Conservation (phyloP, 1,140 invertebrate genomes). For the Hestina assimilis region DNA sequence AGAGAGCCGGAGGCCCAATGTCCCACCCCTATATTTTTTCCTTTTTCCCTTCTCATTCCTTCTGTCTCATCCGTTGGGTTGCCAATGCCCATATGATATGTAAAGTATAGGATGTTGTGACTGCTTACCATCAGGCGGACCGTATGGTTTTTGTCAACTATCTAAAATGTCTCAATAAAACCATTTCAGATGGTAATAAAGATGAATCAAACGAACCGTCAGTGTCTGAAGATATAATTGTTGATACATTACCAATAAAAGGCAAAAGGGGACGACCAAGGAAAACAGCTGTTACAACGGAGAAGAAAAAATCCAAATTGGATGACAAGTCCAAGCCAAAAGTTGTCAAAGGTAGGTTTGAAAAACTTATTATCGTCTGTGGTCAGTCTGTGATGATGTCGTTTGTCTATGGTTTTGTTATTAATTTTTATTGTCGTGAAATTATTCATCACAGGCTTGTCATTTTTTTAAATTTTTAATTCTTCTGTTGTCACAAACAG, state of each 20-base stretch:
- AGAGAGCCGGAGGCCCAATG: no score
- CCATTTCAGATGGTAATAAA: constrained; percentile 10
- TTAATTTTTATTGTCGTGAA: neutral
- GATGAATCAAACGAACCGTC: constrained; percentile 22
- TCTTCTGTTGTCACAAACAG: neutral
- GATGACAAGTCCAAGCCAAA: constrained; percentile 47
- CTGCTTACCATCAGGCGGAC: no score
- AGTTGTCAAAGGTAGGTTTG: constrained; percentile 52
- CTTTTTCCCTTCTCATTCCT: no score
- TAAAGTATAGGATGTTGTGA: neutral
- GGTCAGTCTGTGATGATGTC: neutral
- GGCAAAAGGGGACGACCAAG: constrained; percentile 44
- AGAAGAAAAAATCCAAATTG: constrained; percentile 41
- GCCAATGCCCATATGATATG: neutral
- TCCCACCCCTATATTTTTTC: no score
- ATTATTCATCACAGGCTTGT: neutral
- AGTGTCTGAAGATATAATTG: constrained; percentile 40
- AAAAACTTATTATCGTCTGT: neutral
- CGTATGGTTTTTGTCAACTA: no score
- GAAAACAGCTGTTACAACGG: constrained; percentile 36
- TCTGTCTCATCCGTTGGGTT: no score
- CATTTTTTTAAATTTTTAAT: neutral
- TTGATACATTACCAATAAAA: constrained; percentile 35
- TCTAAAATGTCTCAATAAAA: no score
- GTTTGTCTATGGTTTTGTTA: neutral